Evolutionary conservation across 1,140 invertebrate genomes (phyloP).

Genomic region (Wiebesia pumilae): DNA sequence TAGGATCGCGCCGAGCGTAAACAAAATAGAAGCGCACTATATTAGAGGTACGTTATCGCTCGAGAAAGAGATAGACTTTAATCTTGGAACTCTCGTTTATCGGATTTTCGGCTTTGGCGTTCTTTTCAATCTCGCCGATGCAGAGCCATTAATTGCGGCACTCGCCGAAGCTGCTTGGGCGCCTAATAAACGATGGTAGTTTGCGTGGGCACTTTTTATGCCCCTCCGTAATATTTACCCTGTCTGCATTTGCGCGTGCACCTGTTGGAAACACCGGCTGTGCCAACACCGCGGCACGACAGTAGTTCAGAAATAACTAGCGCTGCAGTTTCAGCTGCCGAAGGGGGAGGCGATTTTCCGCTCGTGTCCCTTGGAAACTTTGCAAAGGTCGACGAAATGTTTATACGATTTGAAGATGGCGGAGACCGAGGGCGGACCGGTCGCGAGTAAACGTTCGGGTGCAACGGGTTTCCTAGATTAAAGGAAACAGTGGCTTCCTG

Average conservation of each 20-base stretch:
- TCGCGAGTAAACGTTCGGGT: neutral
- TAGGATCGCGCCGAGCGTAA: neutral
- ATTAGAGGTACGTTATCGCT: neutral
- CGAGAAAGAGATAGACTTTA: neutral
- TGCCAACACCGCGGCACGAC: too few species aligned
- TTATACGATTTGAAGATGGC: neutral
- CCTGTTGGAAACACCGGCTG: conserved; percentile 56
- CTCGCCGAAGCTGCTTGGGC: neutral
- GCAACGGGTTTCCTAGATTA: neutral
- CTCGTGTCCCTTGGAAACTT: neutral
- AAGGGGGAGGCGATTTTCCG: too few species aligned
- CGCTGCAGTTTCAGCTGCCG: too few species aligned
- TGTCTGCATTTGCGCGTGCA: conserved; percentile 58
- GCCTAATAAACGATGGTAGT: neutral
- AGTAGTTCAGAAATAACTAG: too few species aligned
- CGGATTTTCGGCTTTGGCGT: neutral
- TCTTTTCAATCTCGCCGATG: neutral
- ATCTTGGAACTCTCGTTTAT: neutral
- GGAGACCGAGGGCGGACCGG: too few species aligned
- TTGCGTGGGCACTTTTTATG: neutral
- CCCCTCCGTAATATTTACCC: neutral
- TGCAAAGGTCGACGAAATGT: neutral
- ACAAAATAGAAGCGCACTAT: neutral
- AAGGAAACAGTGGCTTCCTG: neutral
- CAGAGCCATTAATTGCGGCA: conserved; percentile 21